Evolutionary conservation across 2,113 vertebrate species (phyloP).

Genomic region (Dryoscopus gambensis): DNA sequence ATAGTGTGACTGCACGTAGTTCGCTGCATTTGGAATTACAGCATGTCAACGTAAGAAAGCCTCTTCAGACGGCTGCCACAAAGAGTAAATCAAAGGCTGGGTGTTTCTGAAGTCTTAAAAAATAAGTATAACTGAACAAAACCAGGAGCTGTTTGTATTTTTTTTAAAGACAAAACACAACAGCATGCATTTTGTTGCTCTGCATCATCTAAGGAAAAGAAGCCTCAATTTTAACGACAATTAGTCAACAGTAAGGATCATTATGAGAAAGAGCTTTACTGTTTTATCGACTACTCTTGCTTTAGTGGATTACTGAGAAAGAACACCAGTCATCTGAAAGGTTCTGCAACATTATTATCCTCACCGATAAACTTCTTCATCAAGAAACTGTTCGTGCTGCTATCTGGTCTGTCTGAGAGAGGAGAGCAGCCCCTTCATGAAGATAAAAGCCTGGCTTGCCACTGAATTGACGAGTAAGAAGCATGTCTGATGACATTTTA

Average conservation of each 20-base stretch:
- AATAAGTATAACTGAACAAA: constrained; percentile 27
- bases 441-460: constrained; percentile 64
- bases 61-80: constrained; percentile 46
- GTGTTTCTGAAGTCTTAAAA: constrained; percentile 21
- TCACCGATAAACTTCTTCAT: constrained; percentile 30
- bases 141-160: neutral
- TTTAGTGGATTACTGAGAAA: constrained; percentile 63
- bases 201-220: constrained; percentile 52
- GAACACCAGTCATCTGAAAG: constrained; percentile 18
- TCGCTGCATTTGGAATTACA: constrained; percentile 53
- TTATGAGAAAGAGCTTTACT: constrained; percentile 34
- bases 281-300: constrained; percentile 11
- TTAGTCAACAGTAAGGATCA: constrained; percentile 47
- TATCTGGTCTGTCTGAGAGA: constrained; percentile 38
- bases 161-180: neutral
- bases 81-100: constrained; percentile 34
- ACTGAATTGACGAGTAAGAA: constrained; percentile 72
- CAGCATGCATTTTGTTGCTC: constrained; percentile 23
- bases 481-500: constrained; percentile 79
- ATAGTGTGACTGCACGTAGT: constrained; percentile 33
- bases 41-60: constrained; percentile 49
- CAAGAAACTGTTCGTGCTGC: constrained; percentile 22
- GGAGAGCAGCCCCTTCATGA: constrained; percentile 60
- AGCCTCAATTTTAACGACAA: constrained; percentile 35
- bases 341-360: constrained; percentile 16